Percentiles rank a stretch among this genome's conserved stretches.
These are phyloP conservation scores for Zaprionus camerounensis DNA, from an alignment of 1,140 invertebrate species.

Conservation along the genomic window DNA sequence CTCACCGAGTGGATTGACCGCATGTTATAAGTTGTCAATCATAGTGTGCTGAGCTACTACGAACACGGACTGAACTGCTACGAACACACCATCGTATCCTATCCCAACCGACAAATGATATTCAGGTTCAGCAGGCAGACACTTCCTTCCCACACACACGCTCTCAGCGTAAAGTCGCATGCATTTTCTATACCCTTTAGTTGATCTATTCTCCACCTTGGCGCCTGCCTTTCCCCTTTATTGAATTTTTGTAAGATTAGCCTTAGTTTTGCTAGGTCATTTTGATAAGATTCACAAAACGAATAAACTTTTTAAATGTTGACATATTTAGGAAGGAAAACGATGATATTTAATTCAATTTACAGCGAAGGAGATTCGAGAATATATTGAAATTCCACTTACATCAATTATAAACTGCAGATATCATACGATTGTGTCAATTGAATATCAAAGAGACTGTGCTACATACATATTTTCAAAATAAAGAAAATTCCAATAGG, in stretches of 20 bases:
- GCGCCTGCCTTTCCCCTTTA: constrained; percentile 26
- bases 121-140: constrained; percentile 50
- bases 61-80: constrained; percentile 4
- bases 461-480: too few species aligned
- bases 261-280: constrained; percentile 44
- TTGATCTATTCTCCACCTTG: constrained; percentile 6
- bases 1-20: constrained; percentile 74
- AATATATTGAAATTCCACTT: too few species aligned
- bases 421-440: too few species aligned
- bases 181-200: constrained; percentile 45
- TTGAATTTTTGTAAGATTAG: constrained; percentile 52
- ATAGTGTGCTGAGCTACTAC: constrained; percentile 34
- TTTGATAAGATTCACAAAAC: constrained; percentile 41
- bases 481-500: too few species aligned
- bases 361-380: too few species aligned
- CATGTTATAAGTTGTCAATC: constrained; percentile 47
- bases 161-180: constrained; percentile 36
- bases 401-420: too few species aligned
- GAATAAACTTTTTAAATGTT: constrained; percentile 23
- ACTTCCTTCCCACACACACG: constrained; percentile 5
- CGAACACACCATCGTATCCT: neutral
- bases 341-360: too few species aligned
- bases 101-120: constrained; percentile 57
- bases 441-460: too few species aligned
- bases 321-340: constrained; percentile 1